Evolutionary conservation across 1,140 invertebrate species (phyloP), one percentile per base, ranked within the genome.

Genomic region (Leptonema lineaticorne): DNA sequence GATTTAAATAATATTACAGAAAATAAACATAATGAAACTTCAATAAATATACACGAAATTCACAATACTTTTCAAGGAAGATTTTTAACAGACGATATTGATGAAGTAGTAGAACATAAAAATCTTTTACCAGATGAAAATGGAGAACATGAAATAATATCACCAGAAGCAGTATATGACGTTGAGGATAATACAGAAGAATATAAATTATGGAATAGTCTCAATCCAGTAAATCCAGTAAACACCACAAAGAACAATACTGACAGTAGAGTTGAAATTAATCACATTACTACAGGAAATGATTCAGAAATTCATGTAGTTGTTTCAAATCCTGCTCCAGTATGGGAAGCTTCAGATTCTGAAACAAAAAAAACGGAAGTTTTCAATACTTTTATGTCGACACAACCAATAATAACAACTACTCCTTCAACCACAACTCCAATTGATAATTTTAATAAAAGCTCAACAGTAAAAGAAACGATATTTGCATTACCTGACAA

Each of bases 311-410:
- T 72, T 8, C 69, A 64, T 37, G 64, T 69, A 30, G 5, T 41
- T 4, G 50, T 69, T 24, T 69, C 70, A 4, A 46, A 37, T 26
- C 78, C 79, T 28, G 78, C 78, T 16, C 78, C 78, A 20, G 79
- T 80, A 66, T 81, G 79, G 80, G 80, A 81, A 69, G 72, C 78
- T 45, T 63, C 73, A 18, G 78, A 78, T 62, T 58, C 59, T 26
- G 74, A 77, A 11, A 75, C 62, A 11, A 69, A 74, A 58, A 65
- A 74, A 16, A 27, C 62, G 20, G 48, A 68, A 24, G 48, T 30
- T 33, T 22, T 46, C 26, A 67, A 18, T 0, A 45, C 46, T 29
- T 30, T 28, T 9, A 60, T n/a, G 7, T 14, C 27, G 30, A 2
- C 26, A 14, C 24, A 57, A 14, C 27, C 66, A 29, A 27, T 69